Evolutionary conservation across 2,113 vertebrate species (phyloP), one percentile per base, ranked within the genome.

Genomic region (Coreoperca whiteheadi): DNA sequence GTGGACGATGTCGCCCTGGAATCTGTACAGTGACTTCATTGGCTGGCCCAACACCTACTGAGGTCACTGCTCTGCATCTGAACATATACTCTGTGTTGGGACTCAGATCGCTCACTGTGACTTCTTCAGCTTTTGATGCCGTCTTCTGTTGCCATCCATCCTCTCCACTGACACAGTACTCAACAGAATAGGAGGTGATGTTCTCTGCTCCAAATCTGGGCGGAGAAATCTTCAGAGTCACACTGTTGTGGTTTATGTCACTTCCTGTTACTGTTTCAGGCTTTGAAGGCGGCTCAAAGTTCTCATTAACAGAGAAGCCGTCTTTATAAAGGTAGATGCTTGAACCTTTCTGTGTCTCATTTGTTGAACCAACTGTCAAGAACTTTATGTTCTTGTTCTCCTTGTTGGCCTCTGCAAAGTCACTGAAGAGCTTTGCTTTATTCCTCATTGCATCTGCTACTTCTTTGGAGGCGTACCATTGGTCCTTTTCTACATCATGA

Each of bases 401-500:
- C 50, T 61, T 61, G 85, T 92, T 92, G 61, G 87, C 67, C 3
- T 87, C 88, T 50, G 83, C 85, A 80, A 92, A 90, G 4, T 87
- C 85, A 65, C 3, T 79, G 54, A 92, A 86, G 16, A 90, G 74
- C 41, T 84, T 79, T 39, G 66, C 82, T 46, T 82, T 60, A 0
- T 41, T 1, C 2, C 37, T 74, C 57, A 85, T 30, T 34, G 6
- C 0, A 7, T 78, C 69, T 4, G 12, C 0, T 8, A 56, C 28
- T 8, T 74, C 39, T 0, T 57, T 70, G 37, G 65, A 83, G 1
- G 6, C 0, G 50, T 39, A 88, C 88, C 88, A 88, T 25, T 87
- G 85, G 23, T 88, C 77, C 30, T 68, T 75, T 51, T 88, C 80
- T 8, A 81, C 7, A 59, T 79, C 64, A 0, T 43, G 11, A 14